Evolutionary conservation across 92 coral and sea anemone species (phyloP).

Genomic region (Galaxea fascicularis): DNA sequence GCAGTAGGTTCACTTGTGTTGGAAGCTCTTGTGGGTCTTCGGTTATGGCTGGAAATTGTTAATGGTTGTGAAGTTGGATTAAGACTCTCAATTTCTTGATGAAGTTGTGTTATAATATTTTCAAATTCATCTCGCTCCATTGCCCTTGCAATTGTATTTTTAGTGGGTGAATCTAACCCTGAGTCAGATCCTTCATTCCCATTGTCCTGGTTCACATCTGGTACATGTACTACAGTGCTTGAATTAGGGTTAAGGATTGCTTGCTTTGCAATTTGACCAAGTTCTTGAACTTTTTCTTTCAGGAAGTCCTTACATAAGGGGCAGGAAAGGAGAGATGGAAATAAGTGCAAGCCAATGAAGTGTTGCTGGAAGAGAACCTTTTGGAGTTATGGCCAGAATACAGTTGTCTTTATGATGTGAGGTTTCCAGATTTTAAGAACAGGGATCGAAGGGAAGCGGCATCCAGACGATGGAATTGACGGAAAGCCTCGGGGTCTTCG

Average conservation of each 20-base stretch:
- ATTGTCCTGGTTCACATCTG: conserved; percentile 2
- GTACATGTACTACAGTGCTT: background rate
- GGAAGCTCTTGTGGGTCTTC: conserved; percentile 4
- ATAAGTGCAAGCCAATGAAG: too few species aligned
- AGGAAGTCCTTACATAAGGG: too few species aligned
- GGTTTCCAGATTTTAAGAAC: too few species aligned
- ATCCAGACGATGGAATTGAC: too few species aligned
- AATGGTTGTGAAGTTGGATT: conserved; percentile 23
- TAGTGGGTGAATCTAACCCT: conserved; percentile 6
- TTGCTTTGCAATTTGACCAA: conserved; percentile 11
- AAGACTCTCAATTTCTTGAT: conserved; percentile 12
- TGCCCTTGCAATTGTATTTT: background rate
- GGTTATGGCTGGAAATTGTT: conserved; percentile 1
- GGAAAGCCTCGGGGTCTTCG: too few species aligned
- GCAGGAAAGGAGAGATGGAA: too few species aligned
- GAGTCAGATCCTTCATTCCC: conserved; percentile 12
- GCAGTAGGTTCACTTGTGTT: background rate
- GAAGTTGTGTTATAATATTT: background rate
- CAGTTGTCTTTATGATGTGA: too few species aligned
- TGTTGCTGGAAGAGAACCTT: too few species aligned
- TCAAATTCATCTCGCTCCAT: conserved; percentile 2
- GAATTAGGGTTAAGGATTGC: background rate
- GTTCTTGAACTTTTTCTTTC: conserved; percentile 6
- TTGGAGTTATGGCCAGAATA: too few species aligned
- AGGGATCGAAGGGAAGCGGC: too few species aligned